Evolutionary conservation across 2,888 invertebrate species (phyloP).

Genomic region (Eupeodes luniger): DNA sequence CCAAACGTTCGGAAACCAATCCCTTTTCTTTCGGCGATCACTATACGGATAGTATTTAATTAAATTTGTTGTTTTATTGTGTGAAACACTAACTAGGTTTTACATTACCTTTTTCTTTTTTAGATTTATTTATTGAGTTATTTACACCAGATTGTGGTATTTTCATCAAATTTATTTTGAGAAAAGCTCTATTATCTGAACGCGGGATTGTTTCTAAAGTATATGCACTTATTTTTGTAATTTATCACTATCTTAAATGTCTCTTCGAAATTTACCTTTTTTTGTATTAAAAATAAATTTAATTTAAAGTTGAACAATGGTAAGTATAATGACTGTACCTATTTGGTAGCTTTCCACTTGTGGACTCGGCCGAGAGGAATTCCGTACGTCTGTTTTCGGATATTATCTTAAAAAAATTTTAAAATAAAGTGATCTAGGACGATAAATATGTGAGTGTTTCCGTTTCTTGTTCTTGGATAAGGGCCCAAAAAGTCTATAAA

Average conservation of each 20-base stretch:
- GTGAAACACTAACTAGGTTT: not conserved
- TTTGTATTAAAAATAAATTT: not conserved
- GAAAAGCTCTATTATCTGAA: not conserved
- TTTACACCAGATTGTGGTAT: not conserved
- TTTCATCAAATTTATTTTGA: not conserved
- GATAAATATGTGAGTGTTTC: not conserved
- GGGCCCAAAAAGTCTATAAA: slow-evolving; percentile 22
- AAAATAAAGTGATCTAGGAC: too few species aligned
- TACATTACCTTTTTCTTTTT: not conserved
- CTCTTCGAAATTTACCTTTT: not conserved
- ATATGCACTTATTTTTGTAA: not conserved
- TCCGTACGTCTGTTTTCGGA: too few species aligned
- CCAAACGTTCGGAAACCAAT: not conserved
- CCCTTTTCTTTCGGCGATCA: not conserved
- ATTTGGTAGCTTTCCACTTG: not conserved
- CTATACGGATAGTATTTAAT: not conserved
- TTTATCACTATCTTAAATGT: not conserved
- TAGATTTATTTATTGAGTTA: not conserved
- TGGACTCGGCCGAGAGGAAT: not conserved
- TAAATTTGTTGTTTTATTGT: not conserved
- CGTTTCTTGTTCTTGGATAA: slow-evolving; percentile 5
- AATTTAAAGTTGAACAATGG: too few species aligned
- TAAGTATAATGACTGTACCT: too few species aligned
- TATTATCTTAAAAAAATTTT: too few species aligned
- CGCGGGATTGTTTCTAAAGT: not conserved